A percentile compares a stretch with the other conserved stretches of the same genome.
Conservation (phyloP, 2,113 vertebrate species). For the Nesoenas mayeri region DNA sequence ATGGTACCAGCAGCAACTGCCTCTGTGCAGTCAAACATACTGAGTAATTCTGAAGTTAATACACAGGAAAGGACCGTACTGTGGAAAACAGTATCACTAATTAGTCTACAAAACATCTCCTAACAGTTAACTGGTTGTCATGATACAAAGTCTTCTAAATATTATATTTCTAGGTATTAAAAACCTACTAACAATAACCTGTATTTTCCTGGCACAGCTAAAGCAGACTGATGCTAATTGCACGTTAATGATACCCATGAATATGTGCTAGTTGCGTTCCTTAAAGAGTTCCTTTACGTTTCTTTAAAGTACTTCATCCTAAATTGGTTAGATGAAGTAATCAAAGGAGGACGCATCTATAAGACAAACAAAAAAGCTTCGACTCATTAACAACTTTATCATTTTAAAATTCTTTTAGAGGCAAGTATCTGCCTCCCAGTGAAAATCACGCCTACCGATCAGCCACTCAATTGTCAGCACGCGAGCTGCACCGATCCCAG, state of each 20-base stretch:
- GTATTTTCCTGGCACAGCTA: neutral
- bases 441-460: neutral
- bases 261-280: neutral
- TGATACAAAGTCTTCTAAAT: neutral
- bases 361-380: constrained; percentile 1
- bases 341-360: neutral
- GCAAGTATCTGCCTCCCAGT: neutral
- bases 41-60: neutral
- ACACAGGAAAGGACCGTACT: neutral
- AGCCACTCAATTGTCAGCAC: neutral
- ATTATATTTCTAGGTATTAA: neutral
- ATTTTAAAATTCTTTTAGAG: neutral
- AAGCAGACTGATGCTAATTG: constrained; percentile 15
- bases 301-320: neutral
- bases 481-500: neutral
- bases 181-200: neutral
- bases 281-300: neutral
- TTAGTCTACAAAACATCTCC: neutral
- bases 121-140: neutral
- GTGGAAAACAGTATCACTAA: neutral
- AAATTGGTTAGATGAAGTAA: constrained; percentile 22
- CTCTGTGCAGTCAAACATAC: neutral
- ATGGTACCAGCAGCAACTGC: neutral
- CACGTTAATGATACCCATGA: neutral
- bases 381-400: neutral